These are phyloP conservation scores for Flabesymbios commensalis DNA, from an alignment of 2,888 invertebrate genomes.

Conservation along the genomic window DNA sequence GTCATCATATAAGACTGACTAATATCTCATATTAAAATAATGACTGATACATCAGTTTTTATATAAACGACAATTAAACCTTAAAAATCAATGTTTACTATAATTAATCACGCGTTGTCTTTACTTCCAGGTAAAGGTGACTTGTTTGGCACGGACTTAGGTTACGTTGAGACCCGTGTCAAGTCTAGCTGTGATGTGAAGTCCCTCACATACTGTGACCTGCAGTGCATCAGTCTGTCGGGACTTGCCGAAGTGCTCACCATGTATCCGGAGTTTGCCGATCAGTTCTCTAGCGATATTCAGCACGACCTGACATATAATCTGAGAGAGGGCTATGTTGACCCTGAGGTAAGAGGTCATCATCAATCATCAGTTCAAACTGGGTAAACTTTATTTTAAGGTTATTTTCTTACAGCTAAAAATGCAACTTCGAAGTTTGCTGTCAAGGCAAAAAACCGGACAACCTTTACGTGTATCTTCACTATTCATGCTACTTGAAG, in stretches of 20 bases:
- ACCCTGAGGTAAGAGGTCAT: slow-evolving; percentile 72
- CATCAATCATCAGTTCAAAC: neutral
- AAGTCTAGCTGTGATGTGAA: slow-evolving; percentile 94
- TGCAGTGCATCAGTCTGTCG: slow-evolving; percentile 81
- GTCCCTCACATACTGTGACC: slow-evolving; percentile 93
- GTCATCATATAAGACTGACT: no score
- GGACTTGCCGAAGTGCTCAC: slow-evolving; percentile 87
- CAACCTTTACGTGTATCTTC: no score
- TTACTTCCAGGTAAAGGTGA: slow-evolving; percentile 83
- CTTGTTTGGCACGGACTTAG: slow-evolving; percentile 74
- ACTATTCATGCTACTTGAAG: no score
- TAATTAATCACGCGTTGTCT: no score
- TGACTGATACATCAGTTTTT: no score
- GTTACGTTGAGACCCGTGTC: slow-evolving; percentile 71
- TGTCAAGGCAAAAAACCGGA: no score
- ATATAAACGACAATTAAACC: no score
- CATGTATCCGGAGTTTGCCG: slow-evolving; percentile 91
- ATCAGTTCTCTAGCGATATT: slow-evolving; percentile 90
- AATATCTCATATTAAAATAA: no score
- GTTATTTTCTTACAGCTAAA: no score
- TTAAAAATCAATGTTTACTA: no score
- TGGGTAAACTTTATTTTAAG: no score
- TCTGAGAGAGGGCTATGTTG: slow-evolving; percentile 88
- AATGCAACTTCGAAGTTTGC: no score
- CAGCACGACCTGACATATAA: slow-evolving; percentile 94